Evolutionary conservation across 2,888 invertebrate species (phyloP).

Genomic region (Heliconius erato): DNA sequence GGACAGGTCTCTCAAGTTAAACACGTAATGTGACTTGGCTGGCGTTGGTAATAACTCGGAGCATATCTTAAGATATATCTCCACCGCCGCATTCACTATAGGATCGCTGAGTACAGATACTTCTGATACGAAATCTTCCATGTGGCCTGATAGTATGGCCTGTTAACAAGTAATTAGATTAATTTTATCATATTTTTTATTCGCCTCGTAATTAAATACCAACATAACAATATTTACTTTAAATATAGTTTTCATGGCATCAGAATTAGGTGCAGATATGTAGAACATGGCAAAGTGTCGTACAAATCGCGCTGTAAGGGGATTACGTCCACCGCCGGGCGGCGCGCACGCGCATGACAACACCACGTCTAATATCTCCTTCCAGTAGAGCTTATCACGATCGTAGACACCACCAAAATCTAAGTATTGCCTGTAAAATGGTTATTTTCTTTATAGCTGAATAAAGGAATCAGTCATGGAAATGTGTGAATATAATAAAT

Average conservation of each 20-base stretch:
- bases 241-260: constrained; percentile 92
- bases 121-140: constrained; percentile 90
- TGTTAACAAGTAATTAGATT: constrained; percentile 57
- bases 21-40: constrained; percentile 96
- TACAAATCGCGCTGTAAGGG: constrained; percentile 93
- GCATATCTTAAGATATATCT: constrained; percentile 92
- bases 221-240: constrained; percentile 71
- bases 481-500: no score
- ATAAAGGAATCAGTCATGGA: no score
- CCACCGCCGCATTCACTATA: constrained; percentile 93
- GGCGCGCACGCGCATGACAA: constrained; percentile 94
- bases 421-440: constrained; percentile 86
- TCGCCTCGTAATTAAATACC: neutral
- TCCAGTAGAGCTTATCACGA: constrained; percentile 95
- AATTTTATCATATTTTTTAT: neutral
- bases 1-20: constrained; percentile 95
- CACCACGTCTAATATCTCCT: constrained; percentile 93
- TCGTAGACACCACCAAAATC: constrained; percentile 95
- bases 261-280: constrained; percentile 92
- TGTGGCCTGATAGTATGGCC: constrained; percentile 91
- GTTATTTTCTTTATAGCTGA: neutral
- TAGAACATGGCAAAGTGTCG: constrained; percentile 95
- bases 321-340: constrained; percentile 95
- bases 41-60: constrained; percentile 95
- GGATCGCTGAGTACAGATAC: constrained; percentile 88